Conservation (phyloP, 2,797 vertebrate genomes). For the Chelon auratus region DNA sequence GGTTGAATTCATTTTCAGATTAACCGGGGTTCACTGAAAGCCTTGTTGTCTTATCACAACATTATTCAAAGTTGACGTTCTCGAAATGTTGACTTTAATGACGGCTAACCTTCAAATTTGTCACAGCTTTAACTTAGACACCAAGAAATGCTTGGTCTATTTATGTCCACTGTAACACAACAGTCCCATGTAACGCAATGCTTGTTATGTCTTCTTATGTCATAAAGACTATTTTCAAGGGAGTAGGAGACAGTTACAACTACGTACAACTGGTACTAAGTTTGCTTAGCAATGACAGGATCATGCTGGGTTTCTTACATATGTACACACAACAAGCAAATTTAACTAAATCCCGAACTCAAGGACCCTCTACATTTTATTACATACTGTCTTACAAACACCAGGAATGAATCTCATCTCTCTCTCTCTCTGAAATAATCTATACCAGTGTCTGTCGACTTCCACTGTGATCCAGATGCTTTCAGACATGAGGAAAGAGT, state of each 20-base stretch:
- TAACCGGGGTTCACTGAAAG: too few species aligned
- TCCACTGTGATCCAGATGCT: constrained; percentile 7
- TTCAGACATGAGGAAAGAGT: constrained; percentile 1
- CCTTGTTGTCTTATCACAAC: too few species aligned
- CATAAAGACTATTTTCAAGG: too few species aligned
- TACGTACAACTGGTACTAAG: too few species aligned
- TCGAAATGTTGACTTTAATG: neutral
- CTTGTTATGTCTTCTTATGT: too few species aligned
- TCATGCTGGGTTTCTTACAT: too few species aligned
- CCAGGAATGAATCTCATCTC: neutral
- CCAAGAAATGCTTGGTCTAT: neutral
- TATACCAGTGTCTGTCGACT: neutral
- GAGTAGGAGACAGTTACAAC: too few species aligned
- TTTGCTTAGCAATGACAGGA: too few species aligned
- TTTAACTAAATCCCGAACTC: constrained; percentile 13
- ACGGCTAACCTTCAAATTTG: neutral
- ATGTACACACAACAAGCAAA: too few species aligned
- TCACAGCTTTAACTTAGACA: neutral
- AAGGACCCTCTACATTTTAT: constrained; percentile 21
- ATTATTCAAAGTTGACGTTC: too few species aligned
- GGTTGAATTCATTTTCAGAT: too few species aligned
- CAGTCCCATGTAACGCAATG: too few species aligned
- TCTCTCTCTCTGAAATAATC: constrained; percentile 6
- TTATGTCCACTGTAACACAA: neutral
- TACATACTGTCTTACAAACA: constrained; percentile 33